These are phyloP conservation scores for Galeopterus variegatus DNA, from an alignment of 2,113 vertebrate genomes.

Conservation along the genomic window DNA sequence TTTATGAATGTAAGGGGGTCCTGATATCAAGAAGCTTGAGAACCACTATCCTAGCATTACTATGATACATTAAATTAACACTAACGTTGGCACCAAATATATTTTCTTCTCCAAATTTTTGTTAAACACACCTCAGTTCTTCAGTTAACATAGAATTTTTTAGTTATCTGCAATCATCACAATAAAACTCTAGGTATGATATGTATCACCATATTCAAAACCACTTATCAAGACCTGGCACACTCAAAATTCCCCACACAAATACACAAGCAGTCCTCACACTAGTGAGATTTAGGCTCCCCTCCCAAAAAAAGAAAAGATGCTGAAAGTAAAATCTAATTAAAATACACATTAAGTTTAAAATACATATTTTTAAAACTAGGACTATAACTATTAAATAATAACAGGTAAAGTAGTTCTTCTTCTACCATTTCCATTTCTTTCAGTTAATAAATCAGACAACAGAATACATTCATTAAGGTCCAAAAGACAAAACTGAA, in stretches of 20 bases:
- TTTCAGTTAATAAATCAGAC: slow-evolving; percentile 23
- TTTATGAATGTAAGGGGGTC: background rate
- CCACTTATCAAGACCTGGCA: background rate
- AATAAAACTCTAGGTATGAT: background rate
- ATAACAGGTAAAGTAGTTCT: background rate
- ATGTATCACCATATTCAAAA: slow-evolving; percentile 13
- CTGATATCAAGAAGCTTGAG: background rate
- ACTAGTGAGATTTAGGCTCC: background rate
- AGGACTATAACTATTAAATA: background rate
- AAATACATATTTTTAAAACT: background rate
- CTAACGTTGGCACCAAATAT: background rate
- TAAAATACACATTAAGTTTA: background rate
- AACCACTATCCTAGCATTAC: background rate
- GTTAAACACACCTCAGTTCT: background rate
- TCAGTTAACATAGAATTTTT: background rate
- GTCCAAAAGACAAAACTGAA: slow-evolving; percentile 13
- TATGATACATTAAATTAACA: background rate
- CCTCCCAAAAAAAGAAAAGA: background rate
- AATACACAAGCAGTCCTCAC: background rate
- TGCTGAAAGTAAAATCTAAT: slow-evolving; percentile 19
- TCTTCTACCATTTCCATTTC: background rate
- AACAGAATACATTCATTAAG: background rate
- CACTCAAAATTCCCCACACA: background rate
- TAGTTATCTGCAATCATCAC: background rate
- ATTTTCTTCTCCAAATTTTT: background rate